Evolutionary conservation across 2,888 invertebrate species (phyloP).

Genomic region (Heliconius aoede): DNA sequence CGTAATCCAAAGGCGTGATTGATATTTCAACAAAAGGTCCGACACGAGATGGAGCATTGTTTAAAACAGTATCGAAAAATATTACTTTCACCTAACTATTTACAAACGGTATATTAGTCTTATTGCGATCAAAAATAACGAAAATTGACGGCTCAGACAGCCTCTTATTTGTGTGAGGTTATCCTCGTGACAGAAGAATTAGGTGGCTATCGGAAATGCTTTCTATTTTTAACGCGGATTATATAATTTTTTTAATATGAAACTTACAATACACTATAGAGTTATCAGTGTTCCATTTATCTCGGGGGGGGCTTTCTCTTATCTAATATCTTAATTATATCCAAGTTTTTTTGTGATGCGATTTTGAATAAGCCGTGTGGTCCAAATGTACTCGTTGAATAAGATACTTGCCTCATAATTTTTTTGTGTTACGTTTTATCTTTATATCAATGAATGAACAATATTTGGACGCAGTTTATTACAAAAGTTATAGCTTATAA

Average conservation of each 20-base stretch:
- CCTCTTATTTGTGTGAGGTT: slow-evolving; percentile 70
- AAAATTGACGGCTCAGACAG: slow-evolving; percentile 66
- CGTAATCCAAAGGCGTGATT: slow-evolving; percentile 5
- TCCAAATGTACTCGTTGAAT: not conserved
- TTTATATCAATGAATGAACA: not conserved
- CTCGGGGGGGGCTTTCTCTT: slow-evolving; percentile 46
- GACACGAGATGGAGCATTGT: slow-evolving; percentile 61
- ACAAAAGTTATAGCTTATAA: no score
- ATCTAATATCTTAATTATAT: slow-evolving; percentile 49
- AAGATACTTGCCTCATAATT: not conserved
- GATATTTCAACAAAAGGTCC: slow-evolving; percentile 66
- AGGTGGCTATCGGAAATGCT: slow-evolving; percentile 56
- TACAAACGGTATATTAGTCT: slow-evolving; percentile 62
- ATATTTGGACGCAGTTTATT: not conserved
- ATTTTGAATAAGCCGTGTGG: slow-evolving; percentile 8
- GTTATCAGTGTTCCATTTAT: slow-evolving; percentile 47
- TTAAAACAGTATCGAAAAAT: slow-evolving; percentile 73
- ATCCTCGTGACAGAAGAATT: slow-evolving; percentile 62
- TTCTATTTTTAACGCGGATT: slow-evolving; percentile 58
- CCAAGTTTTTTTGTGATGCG: slow-evolving; percentile 34
- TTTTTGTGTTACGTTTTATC: slow-evolving; percentile 6
- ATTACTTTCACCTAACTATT: slow-evolving; percentile 74
- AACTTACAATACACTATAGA: slow-evolving; percentile 35
- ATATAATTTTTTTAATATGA: slow-evolving; percentile 35
- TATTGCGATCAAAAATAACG: slow-evolving; percentile 65